Base-by-base conservation (phyloP, 1,140 invertebrate genomes). In the Drosophila mauritiana region DNA sequence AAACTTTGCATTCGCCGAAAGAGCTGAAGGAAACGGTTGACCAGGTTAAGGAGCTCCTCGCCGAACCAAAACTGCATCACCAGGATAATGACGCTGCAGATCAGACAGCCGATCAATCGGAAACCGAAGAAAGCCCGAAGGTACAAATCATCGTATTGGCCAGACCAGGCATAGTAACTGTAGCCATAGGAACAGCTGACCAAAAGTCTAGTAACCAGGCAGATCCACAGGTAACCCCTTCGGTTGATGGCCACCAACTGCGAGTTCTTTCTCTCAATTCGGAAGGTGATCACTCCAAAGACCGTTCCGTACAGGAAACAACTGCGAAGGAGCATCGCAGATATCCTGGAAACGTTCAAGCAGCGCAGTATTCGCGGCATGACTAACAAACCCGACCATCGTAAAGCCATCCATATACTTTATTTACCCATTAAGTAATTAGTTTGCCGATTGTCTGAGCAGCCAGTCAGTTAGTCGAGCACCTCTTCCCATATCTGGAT, bases 21-120 rank as follows among this genome's bases (percentile, higher is more conserved):
- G 2, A 88, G 56, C 1, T 53, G 8, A 13, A 88, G 10, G 36
- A 73, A 77, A 1, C 46, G 12, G 40, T 89, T 88, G 17, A 73
- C 15, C 42, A 88, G 1, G 0, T 4, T 0, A 4, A 73, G 27
- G 0, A 76, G 10, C 4, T 51, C 17, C 6, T 77, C 5, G 3
- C 34, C 52, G 11, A 77, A 53, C 36, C 43, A 40, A 6, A 77
- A 7, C 25, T 88, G 83, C 39, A 88, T 25, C 10, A 67, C 37
- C 12, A 89, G n/a, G 12, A 88, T 53, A 61, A 67, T 36, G 17
- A n/a, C 13, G 11, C 49, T 45, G n/a, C 65, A 77, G 4, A 58
- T 15, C 1, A 73, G 0, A 17, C 55, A 63, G 11, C 76, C 72
- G 0, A 42, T 0, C 17, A 67, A 10, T 0, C 79, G 62, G 2